Evolutionary conservation across 2,113 vertebrate species (phyloP).

Genomic region (Hemiprocne comata): DNA sequence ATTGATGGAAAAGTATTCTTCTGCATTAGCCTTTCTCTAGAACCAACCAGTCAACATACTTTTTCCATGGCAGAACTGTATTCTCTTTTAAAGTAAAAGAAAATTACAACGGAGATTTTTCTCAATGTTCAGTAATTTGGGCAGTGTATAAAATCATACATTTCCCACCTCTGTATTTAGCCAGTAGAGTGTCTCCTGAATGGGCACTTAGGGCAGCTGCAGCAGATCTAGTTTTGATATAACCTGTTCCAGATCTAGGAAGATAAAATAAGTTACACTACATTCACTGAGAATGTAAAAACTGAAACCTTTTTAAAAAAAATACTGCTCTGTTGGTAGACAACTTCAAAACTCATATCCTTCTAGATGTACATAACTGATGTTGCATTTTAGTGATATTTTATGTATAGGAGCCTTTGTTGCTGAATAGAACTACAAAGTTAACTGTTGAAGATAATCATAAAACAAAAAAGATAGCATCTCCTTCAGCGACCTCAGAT

Average conservation of each 20-base stretch:
- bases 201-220: constrained; percentile 77
- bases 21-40: background rate
- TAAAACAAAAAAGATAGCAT: background rate
- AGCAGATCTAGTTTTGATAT: constrained; percentile 68
- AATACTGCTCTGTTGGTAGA: background rate
- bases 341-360: background rate
- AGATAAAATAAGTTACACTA: background rate
- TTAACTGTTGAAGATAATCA: background rate
- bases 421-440: background rate
- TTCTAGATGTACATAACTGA: background rate
- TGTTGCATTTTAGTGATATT: background rate
- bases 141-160: background rate
- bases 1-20: background rate
- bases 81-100: background rate
- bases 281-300: background rate
- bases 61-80: background rate
- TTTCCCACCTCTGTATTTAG: constrained; percentile 82
- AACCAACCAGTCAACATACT: background rate
- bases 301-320: background rate
- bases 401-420: background rate
- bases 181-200: constrained; percentile 76
- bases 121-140: background rate
- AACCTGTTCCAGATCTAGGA: constrained; percentile 67
- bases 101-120: background rate
- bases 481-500: background rate